Evolutionary conservation across 2,888 invertebrate species (phyloP), one percentile per base, ranked within the genome.

Genomic region (Drosophila kuntzei): DNA sequence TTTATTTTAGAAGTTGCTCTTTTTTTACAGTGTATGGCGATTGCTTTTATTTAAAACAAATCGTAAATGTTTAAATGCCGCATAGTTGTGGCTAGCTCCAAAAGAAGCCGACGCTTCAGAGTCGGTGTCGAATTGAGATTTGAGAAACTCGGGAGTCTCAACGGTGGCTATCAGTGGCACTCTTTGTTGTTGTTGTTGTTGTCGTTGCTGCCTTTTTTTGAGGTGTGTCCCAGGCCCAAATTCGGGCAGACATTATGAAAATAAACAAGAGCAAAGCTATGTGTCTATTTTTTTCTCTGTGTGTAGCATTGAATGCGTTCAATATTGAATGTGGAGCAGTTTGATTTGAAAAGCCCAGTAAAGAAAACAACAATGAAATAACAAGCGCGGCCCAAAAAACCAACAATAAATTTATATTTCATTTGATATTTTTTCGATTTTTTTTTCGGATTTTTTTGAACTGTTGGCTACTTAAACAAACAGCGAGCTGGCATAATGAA

Each of bases 311-410:
- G 80, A 79, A 83, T 88, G 83, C 80, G 76, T 77, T 75, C 76
- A 80, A 86, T 88, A 86, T 83, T 83, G 84, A 80, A 82, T 82
- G 85, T 86, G 73, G 89, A 86, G 85, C 85, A 86, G 79, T 85
- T 85, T 74, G 83, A 85, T 82, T 73, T 80, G 76, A 79, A 84
- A 84, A 80, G 64, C 75, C 78, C 65, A 71, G 67, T 36, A 62
- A 84, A 69, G 79, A 85, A 84, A 87, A 87, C 76, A 87, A 87
- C 87, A 82, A 82, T 87, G 87, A 84, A 82, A 74, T 53, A 80
- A 79, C 80, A 79, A 79, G 44, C 64, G 57, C 55, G 73, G 70
- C 64, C 79, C 71, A 79, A 87, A 87, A 71, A 63, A 71, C 51
- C 72, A 80, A 87, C 82, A 85, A 84, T 76, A 76, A 76, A 67